Percentiles rank a stretch among this genome's conserved stretches.
Evolutionary conservation across 2,888 invertebrate genomes (phyloP).

Genomic region (Orgyia antiqua): DNA sequence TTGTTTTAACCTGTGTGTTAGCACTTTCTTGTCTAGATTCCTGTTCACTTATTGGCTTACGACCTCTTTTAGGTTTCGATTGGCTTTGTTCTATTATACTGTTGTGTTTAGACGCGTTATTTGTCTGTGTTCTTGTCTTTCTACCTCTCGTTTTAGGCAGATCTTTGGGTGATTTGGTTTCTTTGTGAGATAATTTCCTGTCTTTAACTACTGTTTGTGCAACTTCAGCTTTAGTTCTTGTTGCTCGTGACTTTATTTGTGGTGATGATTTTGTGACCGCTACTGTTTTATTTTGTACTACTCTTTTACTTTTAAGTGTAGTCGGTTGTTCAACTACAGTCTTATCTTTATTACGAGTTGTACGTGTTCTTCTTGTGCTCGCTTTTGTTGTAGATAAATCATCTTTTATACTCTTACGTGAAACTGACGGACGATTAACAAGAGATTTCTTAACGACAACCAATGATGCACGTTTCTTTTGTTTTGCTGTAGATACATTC

Average conservation of each 20-base stretch:
- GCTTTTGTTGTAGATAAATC: neutral
- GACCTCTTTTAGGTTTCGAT: conserved; percentile 18
- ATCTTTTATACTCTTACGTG: neutral
- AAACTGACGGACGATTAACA: no score
- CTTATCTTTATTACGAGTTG: conserved; percentile 14
- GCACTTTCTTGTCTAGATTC: no score
- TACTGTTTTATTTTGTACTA: conserved; percentile 27
- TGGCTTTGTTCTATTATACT: conserved; percentile 7
- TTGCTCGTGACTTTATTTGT: conserved; percentile 31
- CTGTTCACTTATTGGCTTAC: conserved; percentile 10
- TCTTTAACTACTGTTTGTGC: no score
- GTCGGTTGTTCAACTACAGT: conserved; percentile 15
- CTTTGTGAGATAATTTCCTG: neutral
- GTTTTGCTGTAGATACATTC: no score
- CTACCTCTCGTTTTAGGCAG: conserved; percentile 17
- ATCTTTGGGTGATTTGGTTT: conserved; percentile 2
- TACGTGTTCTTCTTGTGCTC: conserved; percentile 6
- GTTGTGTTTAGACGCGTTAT: conserved; percentile 2
- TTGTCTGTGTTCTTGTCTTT: conserved; percentile 4
- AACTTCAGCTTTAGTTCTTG: no score
- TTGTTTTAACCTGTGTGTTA: no score
- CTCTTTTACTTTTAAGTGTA: conserved; percentile 37
- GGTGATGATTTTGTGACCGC: conserved; percentile 42
- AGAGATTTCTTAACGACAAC: no score
- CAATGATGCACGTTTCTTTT: no score